Evolutionary conservation across 2,797 vertebrate genomes (phyloP), one percentile per base, ranked within the genome.

Genomic region (Apogon talboti): DNA sequence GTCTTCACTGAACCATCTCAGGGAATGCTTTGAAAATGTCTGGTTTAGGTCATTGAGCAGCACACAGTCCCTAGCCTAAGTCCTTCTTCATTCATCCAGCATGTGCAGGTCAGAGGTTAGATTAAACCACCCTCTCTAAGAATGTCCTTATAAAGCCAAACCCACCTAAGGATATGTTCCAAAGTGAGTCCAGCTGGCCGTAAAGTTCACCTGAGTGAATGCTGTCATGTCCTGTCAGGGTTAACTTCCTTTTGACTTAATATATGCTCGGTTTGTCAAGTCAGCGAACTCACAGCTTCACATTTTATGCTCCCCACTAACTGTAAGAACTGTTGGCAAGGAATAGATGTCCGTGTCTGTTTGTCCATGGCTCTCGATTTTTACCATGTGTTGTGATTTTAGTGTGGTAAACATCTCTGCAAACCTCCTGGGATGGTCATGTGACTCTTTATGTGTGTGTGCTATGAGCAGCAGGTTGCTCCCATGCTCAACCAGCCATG

Each of bases 401-500:
- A 61, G 69, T 7, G 44, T 3, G 4, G 82, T 82, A 88, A 91
- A 90, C 84, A 86, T 86, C 82, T 72, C 82, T 53, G 62, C 56
- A 52, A 65, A 18, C 47, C 86, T 67, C 58, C 12, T 51, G 81
- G 85, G 88, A 85, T 14, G 14, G 59, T 85, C 87, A 82, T 66
- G 77, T 87, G 82, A 88, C 62, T 19, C 4, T 13, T 14, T 44
- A 24, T 35, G 56, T 55, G 66, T 61, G 52, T 30, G 37, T 40
- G 38, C 7, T 56, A 51, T 21, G 57, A 80, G 71, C 81, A 84
- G 78, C 86, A 80, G 86, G 86, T 90, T 85, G 71, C 72, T 82
- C 69, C 82, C 64, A 70, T 86, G 87, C 74, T 76, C 78, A 82
- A 61, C 75, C 83, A 89, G 79, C 81, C 71, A 58, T 81, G 72